Evolutionary conservation across 2,888 invertebrate species (phyloP).

Genomic region (Epicampocera succincta): DNA sequence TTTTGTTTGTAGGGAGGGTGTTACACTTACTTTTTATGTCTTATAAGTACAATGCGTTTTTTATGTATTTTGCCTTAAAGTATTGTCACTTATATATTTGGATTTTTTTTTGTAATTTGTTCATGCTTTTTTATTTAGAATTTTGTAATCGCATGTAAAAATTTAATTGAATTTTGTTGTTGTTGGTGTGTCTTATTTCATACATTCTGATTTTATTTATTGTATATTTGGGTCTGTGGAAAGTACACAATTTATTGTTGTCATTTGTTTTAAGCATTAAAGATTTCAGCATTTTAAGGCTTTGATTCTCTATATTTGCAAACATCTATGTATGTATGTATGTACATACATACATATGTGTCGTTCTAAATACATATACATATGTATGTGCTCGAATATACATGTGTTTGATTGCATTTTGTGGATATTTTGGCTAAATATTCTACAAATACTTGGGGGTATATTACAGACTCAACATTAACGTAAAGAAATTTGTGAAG

Average conservation of each 20-base stretch:
- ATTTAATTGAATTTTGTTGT: conserved; percentile 59
- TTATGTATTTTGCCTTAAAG: conserved; percentile 50
- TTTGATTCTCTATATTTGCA: conserved; percentile 30
- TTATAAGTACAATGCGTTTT: conserved; percentile 62
- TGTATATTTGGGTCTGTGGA: conserved; percentile 64
- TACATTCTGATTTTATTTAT: conserved; percentile 53
- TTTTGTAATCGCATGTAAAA: conserved; percentile 60
- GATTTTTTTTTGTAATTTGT: conserved; percentile 32
- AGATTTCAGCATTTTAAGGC: conserved; percentile 57
- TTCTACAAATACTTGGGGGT: conserved; percentile 18
- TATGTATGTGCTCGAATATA: background rate
- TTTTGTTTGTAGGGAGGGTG: conserved; percentile 53
- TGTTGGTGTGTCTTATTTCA: conserved; percentile 4
- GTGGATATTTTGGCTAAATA: conserved; percentile 56
- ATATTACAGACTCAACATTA: conserved; percentile 26
- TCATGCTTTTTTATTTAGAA: conserved; percentile 14
- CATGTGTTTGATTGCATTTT: background rate
- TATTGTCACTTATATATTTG: conserved; percentile 60
- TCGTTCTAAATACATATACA: background rate
- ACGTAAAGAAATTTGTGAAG: conserved; percentile 39
- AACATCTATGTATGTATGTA: background rate
- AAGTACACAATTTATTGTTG: conserved; percentile 71
- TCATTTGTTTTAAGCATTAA: conserved; percentile 69
- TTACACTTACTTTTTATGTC: conserved; percentile 49
- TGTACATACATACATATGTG: background rate